phyloP scores from a whole-genome alignment of 92 coral and sea anemone species.

The Siderastrea siderea region DNA sequence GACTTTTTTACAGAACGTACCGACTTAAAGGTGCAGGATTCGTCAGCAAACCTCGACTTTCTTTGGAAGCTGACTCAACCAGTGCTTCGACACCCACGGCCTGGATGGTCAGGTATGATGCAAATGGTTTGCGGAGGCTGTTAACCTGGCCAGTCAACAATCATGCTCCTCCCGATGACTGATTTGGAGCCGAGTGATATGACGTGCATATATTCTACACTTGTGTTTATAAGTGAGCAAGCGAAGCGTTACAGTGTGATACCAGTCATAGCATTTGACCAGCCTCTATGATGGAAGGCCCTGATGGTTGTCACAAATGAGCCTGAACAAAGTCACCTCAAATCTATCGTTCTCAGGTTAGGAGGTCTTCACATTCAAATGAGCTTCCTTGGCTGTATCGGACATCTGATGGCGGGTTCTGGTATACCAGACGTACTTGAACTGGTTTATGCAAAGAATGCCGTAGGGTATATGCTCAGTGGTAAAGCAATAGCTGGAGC shows the following conservation, averaged over 20 bases:
- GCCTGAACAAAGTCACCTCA: conserved; percentile 40
- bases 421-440: conserved; percentile 38
- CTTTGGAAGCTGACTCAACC: conserved; percentile 37
- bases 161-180: conserved; percentile 68
- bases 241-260: conserved; percentile 39
- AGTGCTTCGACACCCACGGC: conserved; percentile 39
- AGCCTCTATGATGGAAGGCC: conserved; percentile 73
- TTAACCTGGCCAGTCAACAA: conserved; percentile 57
- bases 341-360: conserved; percentile 46
- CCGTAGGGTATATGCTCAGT: conserved; percentile 65
- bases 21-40: conserved; percentile 28
- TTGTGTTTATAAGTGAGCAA: conserved; percentile 40
- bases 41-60: conserved; percentile 38
- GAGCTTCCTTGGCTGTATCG: conserved; percentile 70
- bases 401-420: conserved; percentile 29
- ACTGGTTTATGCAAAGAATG: conserved; percentile 59
- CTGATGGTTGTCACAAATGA: conserved; percentile 33
- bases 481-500: not conserved
- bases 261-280: conserved; percentile 8
- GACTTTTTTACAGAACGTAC: conserved; percentile 15
- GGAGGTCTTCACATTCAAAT: conserved; percentile 68
- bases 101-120: conserved; percentile 69
- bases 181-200: conserved; percentile 62
- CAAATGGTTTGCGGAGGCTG: conserved; percentile 42
- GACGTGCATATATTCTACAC: conserved; percentile 66